Evolutionary conservation across 1,140 invertebrate genomes (phyloP).

Genomic region (Nymphalis io): DNA sequence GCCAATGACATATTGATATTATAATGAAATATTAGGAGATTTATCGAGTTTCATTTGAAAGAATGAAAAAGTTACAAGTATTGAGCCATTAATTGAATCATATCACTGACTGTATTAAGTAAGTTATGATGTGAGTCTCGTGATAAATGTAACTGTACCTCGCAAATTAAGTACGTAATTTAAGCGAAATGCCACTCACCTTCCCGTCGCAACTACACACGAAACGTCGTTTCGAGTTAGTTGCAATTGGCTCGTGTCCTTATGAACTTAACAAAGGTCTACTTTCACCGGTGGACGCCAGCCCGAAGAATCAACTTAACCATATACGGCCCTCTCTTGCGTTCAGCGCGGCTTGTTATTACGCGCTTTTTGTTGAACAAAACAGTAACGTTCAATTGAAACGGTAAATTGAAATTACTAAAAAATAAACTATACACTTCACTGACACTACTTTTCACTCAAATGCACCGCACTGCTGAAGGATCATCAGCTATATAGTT

Average conservation of each 20-base stretch:
- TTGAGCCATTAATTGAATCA: background rate
- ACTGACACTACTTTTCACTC: constrained; percentile 62
- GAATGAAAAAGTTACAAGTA: background rate
- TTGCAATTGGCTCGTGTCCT: constrained; percentile 70
- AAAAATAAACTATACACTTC: constrained; percentile 61
- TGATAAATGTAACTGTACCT: constrained; percentile 55
- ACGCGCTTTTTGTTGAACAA: constrained; percentile 71
- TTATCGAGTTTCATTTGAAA: background rate
- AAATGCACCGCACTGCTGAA: constrained; percentile 55
- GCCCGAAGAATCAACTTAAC: constrained; percentile 67
- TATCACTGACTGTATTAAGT: background rate
- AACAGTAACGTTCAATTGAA: constrained; percentile 77
- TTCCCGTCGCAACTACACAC: constrained; percentile 62
- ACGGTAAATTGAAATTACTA: constrained; percentile 69
- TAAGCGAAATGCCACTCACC: constrained; percentile 66
- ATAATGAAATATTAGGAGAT: background rate
- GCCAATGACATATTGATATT: constrained; percentile 8
- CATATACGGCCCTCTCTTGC: constrained; percentile 71
- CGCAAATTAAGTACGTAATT: constrained; percentile 60
- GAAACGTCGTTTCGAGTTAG: constrained; percentile 67
- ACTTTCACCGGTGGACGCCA: constrained; percentile 73
- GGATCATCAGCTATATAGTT: constrained; percentile 9
- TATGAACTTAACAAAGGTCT: constrained; percentile 78
- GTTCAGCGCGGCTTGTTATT: constrained; percentile 56
- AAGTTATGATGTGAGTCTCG: background rate